Base-by-base conservation (phyloP, 2,888 invertebrate species). In the Ptilodon capucinus region DNA sequence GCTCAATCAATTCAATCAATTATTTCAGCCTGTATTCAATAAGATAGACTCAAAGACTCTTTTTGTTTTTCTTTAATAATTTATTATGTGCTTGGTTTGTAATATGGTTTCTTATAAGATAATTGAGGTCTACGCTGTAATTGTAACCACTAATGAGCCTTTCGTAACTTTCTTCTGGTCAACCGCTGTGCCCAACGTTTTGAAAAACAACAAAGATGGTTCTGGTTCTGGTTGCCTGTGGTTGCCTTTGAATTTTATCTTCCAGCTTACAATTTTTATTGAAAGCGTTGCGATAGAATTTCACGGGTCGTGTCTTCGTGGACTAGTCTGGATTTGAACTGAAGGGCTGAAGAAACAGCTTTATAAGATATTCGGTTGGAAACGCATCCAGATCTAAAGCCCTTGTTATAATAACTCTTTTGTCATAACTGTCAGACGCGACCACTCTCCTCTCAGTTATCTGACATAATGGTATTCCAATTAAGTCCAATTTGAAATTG, bases 291-390 rank as follows among this genome's bases (percentile, higher is more conserved):
- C 46, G 44, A 39, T 43, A n/a, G 40, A 43, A 52, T 42, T 47
- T 48, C 35, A 51, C 48, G 28, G 40, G 32, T 43, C 38, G 35
- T 21, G 42, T 51, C 62, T 59, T 64, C 59, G 57, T 72, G 76
- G 76, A 79, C 76, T 75, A 78, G 76, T 74, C 68, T 52, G 28
- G 42, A 60, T 68, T 65, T 66, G 66, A 71, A 73, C 63, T 71
- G 71, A 65, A 62, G 52, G 64, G 60, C 72, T 71, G 74, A 70
- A 72, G 68, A 76, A 76, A 76, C 73, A 25, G 66, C 49, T 71
- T 58, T 50, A 44, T 46, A 50, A 49, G 56, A 57, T 58, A 52
- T 56, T 54, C 46, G 46, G 48, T 51, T 64, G 51, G 48, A 69
- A 76, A 62, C 69, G 70, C 73, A 71, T 58, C 57, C 57, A 65